These are phyloP conservation scores for Centropus unirufus DNA, from an alignment of 2,113 vertebrate genomes.

Conservation along the genomic window DNA sequence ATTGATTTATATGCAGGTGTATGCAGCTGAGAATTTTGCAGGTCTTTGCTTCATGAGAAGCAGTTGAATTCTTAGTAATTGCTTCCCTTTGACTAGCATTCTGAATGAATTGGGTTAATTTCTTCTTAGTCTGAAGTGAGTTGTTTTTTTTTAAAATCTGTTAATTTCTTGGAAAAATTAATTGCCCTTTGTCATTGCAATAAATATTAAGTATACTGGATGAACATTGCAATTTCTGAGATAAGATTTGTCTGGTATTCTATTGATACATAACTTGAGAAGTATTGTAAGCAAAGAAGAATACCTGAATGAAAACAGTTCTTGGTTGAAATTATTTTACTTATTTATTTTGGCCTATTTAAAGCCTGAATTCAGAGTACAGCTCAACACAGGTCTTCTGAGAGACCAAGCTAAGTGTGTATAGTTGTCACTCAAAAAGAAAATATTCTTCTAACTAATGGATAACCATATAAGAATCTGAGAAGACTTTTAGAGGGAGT, in stretches of 20 bases:
- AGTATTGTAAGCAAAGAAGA: not conserved
- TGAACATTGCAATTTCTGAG: not conserved
- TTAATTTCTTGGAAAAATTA: no score
- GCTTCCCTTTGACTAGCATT: not conserved
- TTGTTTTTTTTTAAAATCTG: not conserved
- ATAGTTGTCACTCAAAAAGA: not conserved
- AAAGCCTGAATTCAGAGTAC: not conserved
- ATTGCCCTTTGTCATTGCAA: not conserved
- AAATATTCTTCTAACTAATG: not conserved
- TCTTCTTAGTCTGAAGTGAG: not conserved
- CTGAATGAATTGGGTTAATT: conserved; percentile 16
- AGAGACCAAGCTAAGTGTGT: not conserved
- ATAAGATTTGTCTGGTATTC: not conserved
- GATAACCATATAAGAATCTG: not conserved
- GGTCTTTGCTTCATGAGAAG: not conserved
- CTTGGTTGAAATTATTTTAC: not conserved
- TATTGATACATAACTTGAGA: not conserved
- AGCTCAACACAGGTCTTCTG: not conserved
- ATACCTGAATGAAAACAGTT: not conserved
- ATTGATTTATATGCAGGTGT: conserved; percentile 20
- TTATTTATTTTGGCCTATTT: not conserved
- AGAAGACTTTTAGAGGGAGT: not conserved
- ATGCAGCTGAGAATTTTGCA: conserved; percentile 8
- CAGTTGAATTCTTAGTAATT: conserved; percentile 16
- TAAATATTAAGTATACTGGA: not conserved